Evolutionary conservation across 2,888 invertebrate genomes (phyloP), one percentile per base, ranked within the genome.

Genomic region (Protonemura montana): DNA sequence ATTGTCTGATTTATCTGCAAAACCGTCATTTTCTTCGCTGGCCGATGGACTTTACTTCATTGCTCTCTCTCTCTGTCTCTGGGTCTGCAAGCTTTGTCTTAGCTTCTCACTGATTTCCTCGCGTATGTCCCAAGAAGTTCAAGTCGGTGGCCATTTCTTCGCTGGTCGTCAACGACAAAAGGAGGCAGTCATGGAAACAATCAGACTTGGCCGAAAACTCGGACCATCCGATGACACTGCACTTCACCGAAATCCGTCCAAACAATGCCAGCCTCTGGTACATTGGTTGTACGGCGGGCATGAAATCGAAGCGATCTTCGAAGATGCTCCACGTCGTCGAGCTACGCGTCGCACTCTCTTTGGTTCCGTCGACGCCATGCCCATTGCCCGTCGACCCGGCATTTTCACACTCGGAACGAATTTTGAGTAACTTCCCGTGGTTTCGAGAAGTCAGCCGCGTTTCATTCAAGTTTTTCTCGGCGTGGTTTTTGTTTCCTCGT

Each of bases 361-460:
- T 59, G 16, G 21, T 21, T 59, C 59, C 59, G 6, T 59, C 59
- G 59, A 21, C 59, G 59, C 6, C 59, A 59, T 59, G 59, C 59
- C 59, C 59, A 10, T 21, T 59, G 59, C 59, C 13, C 59, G 13
- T 59, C 6, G 59, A 2, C 59, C 59, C 78, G 2, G 26, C 26
- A 27, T 78, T n/a, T n/a, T 78, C 26, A 29, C 30, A 81, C 81
- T 29, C 28, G 78, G 30, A 81, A 81, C 81, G 28, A 81, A 81
- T 29, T 81, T 28, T 81, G 78, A 81, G 81, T 30, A 30, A 28
- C 26, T 81, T 81, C 81, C 81, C 81, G 30, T 81, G 81, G 81
- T 30, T 81, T 78, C 21, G 28, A 78, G 27, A 13, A 78, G 27
- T 7, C 26, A 78, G 27, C 78, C 28, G 10, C 78, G 28, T 78